Evolutionary conservation across 1,140 invertebrate genomes (phyloP), one percentile per base, ranked within the genome.

Genomic region (Ceratosolen fusciceps): DNA sequence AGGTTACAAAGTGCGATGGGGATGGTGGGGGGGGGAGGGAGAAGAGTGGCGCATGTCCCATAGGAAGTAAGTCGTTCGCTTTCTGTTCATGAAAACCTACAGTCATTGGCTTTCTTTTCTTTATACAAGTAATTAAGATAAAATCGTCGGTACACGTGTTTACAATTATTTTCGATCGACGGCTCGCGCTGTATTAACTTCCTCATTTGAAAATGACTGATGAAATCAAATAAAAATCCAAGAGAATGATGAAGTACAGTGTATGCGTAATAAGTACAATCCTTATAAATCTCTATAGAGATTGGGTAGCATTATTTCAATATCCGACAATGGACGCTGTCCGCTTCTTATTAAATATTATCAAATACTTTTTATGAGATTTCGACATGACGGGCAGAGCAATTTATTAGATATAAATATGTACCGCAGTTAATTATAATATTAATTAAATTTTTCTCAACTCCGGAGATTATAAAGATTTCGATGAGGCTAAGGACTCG

Each of bases 111-210:
- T 68, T 70, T 54, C 14, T 2, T 68, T n/a, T 34, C n/a, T 14
- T 68, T 39, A 31, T 67, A 34, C 24, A 54, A 58, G 49, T 71
- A 77, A 77, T 77, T 77, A 77, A 77, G 52, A 77, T 58, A 77
- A 77, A 58, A 70, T 56, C 65, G 29, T 26, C n/a, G 26, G 8
- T 12, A 49, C 24, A 67, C 49, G 9, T 58, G 37, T 77, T 68
- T 77, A 77, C 75, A 70, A 77, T 67, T 21, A 12, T 39, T 77
- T 67, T 26, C 74, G 47, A 68, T 77, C 65, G 49, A 14, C 65
- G 65, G 68, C 70, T 77, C 65, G 54, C 67, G 74, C 62, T 54
- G 26, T 39, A 34, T 75, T 49, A 39, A 76, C n/a, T 77, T 77
- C 65, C 74, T 77, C 56, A 34, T 74, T 62, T 74, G 24, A 62